Evolutionary conservation across 2,888 invertebrate genomes (phyloP).

Genomic region (Cosmorhoe ocellata): DNA sequence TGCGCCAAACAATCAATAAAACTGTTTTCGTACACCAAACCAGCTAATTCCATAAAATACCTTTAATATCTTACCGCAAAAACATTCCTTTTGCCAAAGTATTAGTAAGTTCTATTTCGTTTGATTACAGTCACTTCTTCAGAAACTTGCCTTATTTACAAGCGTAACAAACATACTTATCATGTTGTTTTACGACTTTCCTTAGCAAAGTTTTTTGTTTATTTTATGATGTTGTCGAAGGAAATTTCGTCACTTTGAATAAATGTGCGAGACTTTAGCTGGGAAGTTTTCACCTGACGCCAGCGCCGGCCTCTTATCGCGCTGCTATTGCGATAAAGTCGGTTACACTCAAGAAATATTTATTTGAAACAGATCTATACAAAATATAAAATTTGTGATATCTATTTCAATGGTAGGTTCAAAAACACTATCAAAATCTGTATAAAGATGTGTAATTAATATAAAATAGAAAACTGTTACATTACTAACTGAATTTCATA

Average conservation of each 20-base stretch:
- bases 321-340: too few relatives aligned
- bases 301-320: background rate
- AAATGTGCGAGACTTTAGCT: conserved; percentile 38
- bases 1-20: background rate
- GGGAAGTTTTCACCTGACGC: conserved; percentile 25
- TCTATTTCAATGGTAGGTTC: too few relatives aligned
- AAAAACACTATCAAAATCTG: too few relatives aligned
- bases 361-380: too few relatives aligned
- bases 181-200: conserved; percentile 48
- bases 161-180: conserved; percentile 41
- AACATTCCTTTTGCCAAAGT: conserved; percentile 24
- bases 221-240: conserved; percentile 42
- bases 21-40: conserved; percentile 1
- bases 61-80: conserved; percentile 9
- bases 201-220: conserved; percentile 49
- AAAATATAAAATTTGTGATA: too few relatives aligned
- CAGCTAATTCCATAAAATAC: conserved; percentile 11
- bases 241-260: conserved; percentile 40
- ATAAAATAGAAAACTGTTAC: too few relatives aligned
- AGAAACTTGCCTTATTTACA: conserved; percentile 41
- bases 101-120: conserved; percentile 21
- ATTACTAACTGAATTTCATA: too few relatives aligned
- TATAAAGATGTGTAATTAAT: too few relatives aligned
- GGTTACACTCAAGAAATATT: too few relatives aligned
- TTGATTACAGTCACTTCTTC: conserved; percentile 31